Conservation (phyloP, 2,888 invertebrate species). For the Laothoe populi region DNA sequence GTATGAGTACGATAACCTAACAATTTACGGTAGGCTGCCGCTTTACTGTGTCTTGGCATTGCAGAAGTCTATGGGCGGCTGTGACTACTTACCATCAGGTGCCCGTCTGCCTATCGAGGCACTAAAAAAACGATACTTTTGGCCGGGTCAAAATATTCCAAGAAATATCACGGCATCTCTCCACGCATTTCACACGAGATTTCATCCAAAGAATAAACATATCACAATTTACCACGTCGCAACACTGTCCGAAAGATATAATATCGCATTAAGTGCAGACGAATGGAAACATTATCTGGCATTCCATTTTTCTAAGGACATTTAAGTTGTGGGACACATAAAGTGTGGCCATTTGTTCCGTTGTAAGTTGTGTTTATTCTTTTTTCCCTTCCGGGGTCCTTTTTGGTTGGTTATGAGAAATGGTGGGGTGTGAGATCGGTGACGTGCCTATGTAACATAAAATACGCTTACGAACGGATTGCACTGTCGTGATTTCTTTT, state of each 20-base stretch:
- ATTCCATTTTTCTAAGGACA: constrained; percentile 69
- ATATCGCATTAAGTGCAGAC: constrained; percentile 66
- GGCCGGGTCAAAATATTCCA: background rate
- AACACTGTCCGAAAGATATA: constrained; percentile 45
- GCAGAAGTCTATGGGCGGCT: too few relatives aligned
- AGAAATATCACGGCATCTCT: constrained; percentile 8
- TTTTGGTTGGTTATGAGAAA: constrained; percentile 72
- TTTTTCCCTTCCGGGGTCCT: constrained; percentile 58
- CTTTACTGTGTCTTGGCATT: too few relatives aligned
- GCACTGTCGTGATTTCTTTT: constrained; percentile 54
- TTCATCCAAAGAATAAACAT: constrained; percentile 28
- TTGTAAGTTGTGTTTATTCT: constrained; percentile 75
- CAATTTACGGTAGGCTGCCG: too few relatives aligned
- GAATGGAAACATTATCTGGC: constrained; percentile 72
- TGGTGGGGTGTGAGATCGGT: constrained; percentile 59
- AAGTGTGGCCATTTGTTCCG: constrained; percentile 76
- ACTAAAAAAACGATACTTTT: background rate
- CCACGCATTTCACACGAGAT: background rate
- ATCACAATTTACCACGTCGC: constrained; percentile 5
- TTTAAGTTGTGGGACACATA: constrained; percentile 77
- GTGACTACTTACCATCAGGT: too few relatives aligned
- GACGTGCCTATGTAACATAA: constrained; percentile 63
- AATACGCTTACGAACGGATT: constrained; percentile 63
- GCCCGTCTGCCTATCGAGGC: too few relatives aligned
- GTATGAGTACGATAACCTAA: too few relatives aligned